Base-by-base conservation (phyloP, 2,797 vertebrate species). In the Trematomus bernacchii region DNA sequence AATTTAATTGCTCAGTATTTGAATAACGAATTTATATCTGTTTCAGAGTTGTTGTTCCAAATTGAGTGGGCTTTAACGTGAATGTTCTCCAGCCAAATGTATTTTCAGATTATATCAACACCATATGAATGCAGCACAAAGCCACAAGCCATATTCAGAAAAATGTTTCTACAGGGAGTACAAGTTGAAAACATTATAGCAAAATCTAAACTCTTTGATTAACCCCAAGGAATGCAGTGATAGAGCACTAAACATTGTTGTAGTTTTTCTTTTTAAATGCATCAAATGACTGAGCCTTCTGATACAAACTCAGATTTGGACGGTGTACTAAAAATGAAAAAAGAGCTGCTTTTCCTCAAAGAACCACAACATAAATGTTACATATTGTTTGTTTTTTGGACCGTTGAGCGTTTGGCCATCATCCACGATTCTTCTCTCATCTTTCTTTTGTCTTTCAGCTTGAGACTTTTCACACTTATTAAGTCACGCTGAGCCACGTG, bases 401-500 rank as follows among this genome's bases (percentile, higher is more conserved):
- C 0, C 3, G 27, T 3, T 53, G 21, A 61, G 8, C 13, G 14
- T 27, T 9, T 13, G n/a, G 65, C 21, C 42, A 12, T 46, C 66
- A 33, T 21, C 42, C 21, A 12, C 6, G 11, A 13, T 65, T 37
- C 44, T 6, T 19, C 52, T 21, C 43, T 61, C 13, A 10, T 60
- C 23, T 55, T 18, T 9, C 13, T 40, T 67, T 80, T 73, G 7
- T 40, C 64, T 75, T 64, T 54, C 18, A 51, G n/a, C 18, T 48
- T 68, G 23, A 77, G 59, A 67, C 43, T 19, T 52, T 50, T 71
- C 73, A 53, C 57, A 66, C 71, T 76, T 62, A 80, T 66, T 66
- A 77, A 84, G 63, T 66, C 72, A 57, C 21, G 57, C 76, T 72
- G 77, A 77, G 57, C 70, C 71, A 62, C 10, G 51, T 79, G 70